A percentile compares a stretch with the other conserved stretches of the same genome.
These are phyloP conservation scores for Mycetomoellerius zeteki DNA, from an alignment of 1,140 invertebrate genomes.

Conservation along the genomic window DNA sequence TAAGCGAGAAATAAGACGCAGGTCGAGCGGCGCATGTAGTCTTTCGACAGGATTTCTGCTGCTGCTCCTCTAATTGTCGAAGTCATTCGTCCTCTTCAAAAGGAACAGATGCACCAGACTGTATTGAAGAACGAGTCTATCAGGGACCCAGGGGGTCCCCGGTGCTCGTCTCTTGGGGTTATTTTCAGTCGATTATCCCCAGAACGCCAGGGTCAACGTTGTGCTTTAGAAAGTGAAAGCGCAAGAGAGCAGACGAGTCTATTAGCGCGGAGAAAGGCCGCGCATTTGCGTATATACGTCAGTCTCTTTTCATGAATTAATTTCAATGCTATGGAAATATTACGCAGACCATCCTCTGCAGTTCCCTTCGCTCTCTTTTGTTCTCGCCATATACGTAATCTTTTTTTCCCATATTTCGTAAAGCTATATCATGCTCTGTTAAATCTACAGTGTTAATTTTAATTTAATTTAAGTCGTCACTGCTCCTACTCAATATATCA, in stretches of 20 bases:
- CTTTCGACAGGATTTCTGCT: conserved; percentile 65
- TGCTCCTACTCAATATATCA: too few relatives aligned
- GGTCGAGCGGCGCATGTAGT: conserved; percentile 39
- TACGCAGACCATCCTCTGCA: not conserved
- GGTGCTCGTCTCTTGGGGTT: conserved; percentile 83
- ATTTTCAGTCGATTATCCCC: conserved; percentile 86
- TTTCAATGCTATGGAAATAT: conserved; percentile 35
- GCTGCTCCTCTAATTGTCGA: conserved; percentile 79
- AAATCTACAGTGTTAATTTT: too few relatives aligned
- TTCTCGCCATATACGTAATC: not conserved
- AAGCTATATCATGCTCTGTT: not conserved
- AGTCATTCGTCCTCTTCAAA: conserved; percentile 83
- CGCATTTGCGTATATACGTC: conserved; percentile 45
- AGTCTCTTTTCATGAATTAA: conserved; percentile 47
- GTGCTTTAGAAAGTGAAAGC: conserved; percentile 66
- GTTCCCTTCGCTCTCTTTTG: not conserved
- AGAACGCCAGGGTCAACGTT: conserved; percentile 80
- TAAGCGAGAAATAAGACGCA: conserved; percentile 73
- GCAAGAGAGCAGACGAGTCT: conserved; percentile 78
- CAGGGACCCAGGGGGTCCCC: conserved; percentile 57
- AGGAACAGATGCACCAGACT: conserved; percentile 83
- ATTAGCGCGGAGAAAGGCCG: conserved; percentile 73
- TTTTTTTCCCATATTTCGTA: not conserved
- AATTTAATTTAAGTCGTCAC: too few relatives aligned
- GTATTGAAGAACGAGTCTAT: conserved; percentile 75